Conservation (phyloP, 1,140 invertebrate species). For the Stegodyphus mimosarum region DNA sequence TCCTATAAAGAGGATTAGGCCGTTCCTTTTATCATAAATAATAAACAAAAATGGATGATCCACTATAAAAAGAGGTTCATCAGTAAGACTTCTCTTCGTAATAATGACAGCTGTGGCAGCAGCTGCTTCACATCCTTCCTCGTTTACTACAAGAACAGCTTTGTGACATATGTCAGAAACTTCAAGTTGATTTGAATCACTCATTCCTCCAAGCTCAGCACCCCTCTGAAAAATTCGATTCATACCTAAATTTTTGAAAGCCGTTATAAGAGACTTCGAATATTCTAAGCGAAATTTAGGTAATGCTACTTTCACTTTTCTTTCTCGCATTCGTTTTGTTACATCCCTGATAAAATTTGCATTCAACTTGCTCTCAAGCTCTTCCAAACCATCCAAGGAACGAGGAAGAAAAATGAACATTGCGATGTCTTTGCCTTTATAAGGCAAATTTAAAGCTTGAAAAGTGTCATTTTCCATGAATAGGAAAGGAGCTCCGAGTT, state of each 20-base stretch:
- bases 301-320: background rate
- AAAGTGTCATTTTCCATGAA: slow-evolving; percentile 1
- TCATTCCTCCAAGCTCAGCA: slow-evolving; percentile 77
- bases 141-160: slow-evolving; percentile 75
- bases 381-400: background rate
- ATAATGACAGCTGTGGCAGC: slow-evolving; percentile 71
- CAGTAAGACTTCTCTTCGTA: no score
- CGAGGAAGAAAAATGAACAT: slow-evolving; percentile 67
- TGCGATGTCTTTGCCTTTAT: slow-evolving; percentile 70
- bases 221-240: slow-evolving; percentile 74
- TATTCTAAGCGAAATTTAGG: slow-evolving; percentile 82
- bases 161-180: slow-evolving; percentile 70
- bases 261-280: slow-evolving; percentile 73
- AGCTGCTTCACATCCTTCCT: slow-evolving; percentile 79
- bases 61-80: no score
- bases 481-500: slow-evolving; percentile 25
- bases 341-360: background rate
- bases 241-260: slow-evolving; percentile 76
- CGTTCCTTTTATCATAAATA: no score
- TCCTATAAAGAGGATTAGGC: no score
- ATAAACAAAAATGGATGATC: no score
- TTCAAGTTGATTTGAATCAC: slow-evolving; percentile 69
- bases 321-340: background rate
- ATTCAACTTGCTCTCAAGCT: background rate
- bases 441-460: slow-evolving; percentile 72